Conservation (phyloP, 2,888 invertebrate genomes). For the Macaria liturata region DNA sequence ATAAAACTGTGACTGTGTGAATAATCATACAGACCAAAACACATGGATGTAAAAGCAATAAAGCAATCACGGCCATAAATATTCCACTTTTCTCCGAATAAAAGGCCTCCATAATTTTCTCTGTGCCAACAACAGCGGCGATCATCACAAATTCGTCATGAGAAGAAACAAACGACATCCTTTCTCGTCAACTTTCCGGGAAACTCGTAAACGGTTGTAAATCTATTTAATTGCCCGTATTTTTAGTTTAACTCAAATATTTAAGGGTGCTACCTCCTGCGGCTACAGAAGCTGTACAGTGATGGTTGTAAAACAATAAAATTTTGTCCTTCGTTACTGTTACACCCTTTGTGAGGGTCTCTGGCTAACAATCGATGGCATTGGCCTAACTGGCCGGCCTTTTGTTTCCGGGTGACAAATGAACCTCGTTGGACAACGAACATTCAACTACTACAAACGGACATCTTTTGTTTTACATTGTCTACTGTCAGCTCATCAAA, state of each 20-base stretch:
- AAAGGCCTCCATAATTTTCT: conserved; percentile 35
- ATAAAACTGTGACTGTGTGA: no score
- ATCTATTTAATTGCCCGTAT: conserved; percentile 75
- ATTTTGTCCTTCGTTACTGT: conserved; percentile 65
- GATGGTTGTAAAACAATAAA: conserved; percentile 74
- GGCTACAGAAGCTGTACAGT: conserved; percentile 66
- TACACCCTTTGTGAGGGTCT: conserved; percentile 55
- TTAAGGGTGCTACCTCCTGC: conserved; percentile 76
- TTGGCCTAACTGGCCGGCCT: conserved; percentile 56
- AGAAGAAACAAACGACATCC: conserved; percentile 45
- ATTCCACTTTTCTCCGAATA: conserved; percentile 33
- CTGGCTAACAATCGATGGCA: conserved; percentile 58
- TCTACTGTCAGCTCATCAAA: background rate
- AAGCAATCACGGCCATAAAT: conserved; percentile 35
- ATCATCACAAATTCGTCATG: conserved; percentile 54
- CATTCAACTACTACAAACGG: conserved; percentile 13
- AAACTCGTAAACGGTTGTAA: conserved; percentile 69
- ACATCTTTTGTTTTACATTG: conserved; percentile 9
- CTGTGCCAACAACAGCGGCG: conserved; percentile 41
- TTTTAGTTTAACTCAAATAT: conserved; percentile 60
- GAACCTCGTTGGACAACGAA: conserved; percentile 61
- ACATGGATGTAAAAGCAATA: conserved; percentile 24
- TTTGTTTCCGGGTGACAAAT: conserved; percentile 73
- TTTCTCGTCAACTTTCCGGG: conserved; percentile 57
- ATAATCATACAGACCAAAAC: conserved; percentile 7